A percentile compares a stretch with the other conserved stretches of the same genome.
Conservation (phyloP, 2,888 invertebrate species). For the Meganola albula region DNA sequence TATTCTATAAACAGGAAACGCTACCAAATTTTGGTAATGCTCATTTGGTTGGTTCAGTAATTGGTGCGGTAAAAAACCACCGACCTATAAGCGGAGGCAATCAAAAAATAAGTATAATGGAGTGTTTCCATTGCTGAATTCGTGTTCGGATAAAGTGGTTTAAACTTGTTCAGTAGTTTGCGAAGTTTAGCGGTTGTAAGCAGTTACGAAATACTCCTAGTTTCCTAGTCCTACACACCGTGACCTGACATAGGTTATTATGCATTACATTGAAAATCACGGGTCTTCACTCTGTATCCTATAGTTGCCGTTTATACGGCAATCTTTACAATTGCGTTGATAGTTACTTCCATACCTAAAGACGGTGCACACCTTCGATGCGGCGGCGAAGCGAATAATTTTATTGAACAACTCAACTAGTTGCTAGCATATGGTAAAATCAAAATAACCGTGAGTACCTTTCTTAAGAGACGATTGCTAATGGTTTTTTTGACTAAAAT, state of each 20-base stretch:
- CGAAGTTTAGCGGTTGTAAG: constrained; percentile 20
- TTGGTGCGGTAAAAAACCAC: constrained; percentile 30
- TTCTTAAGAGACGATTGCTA: no score
- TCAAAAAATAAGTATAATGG: constrained; percentile 26
- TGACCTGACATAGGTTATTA: constrained; percentile 44
- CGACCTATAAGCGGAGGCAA: constrained; percentile 20
- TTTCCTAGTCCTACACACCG: constrained; percentile 26
- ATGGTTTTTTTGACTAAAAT: no score
- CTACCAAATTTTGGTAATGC: constrained; percentile 20
- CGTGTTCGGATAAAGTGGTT: constrained; percentile 19
- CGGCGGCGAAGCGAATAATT: no score
- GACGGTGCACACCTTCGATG: constrained; percentile 6
- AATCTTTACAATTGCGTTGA: constrained; percentile 29
- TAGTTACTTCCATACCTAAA: constrained; percentile 17
- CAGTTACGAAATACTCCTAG: constrained; percentile 20
- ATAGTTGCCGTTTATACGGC: constrained; percentile 38
- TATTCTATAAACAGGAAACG: constrained; percentile 20
- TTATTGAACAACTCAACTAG: no score
- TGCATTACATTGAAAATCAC: constrained; percentile 59
- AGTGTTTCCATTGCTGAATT: constrained; percentile 28
- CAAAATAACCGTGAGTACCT: no score
- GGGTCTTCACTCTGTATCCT: constrained; percentile 42
- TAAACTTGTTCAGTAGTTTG: constrained; percentile 20
- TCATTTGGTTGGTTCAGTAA: constrained; percentile 21
- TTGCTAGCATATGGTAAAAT: no score